phyloP scores from a whole-genome alignment of 2,797 vertebrate genomes.

The Pogonophryne albipinna region DNA sequence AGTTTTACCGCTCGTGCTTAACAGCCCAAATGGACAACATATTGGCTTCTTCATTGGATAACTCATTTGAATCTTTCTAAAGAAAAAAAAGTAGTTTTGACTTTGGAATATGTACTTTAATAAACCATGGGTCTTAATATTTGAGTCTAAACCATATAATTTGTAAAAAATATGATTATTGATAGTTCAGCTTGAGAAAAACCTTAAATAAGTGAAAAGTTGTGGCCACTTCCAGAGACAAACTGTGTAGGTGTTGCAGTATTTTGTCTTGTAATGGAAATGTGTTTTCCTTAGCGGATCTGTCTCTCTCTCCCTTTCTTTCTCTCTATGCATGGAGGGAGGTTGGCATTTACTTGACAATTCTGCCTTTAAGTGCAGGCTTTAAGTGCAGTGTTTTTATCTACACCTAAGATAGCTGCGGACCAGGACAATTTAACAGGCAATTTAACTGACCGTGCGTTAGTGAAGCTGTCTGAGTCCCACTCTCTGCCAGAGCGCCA shows the following conservation, averaged over 20 bases:
- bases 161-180: conserved; percentile 4
- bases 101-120: not conserved
- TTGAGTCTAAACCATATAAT: not conserved
- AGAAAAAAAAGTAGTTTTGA: not conserved
- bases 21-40: conserved; percentile 13
- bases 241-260: conserved; percentile 19
- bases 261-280: conserved; percentile 63
- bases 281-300: conserved; percentile 58
- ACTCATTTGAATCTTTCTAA: not conserved
- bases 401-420: conserved; percentile 84
- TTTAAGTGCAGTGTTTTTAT: conserved; percentile 86
- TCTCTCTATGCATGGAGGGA: conserved; percentile 64
- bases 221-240: conserved; percentile 26
- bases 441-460: conserved; percentile 86
- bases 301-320: conserved; percentile 46
- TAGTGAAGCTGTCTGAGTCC: conserved; percentile 84
- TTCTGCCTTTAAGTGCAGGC: conserved; percentile 81
- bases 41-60: not conserved
- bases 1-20: conserved; percentile 58
- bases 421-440: conserved; percentile 86
- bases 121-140: not conserved
- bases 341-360: conserved; percentile 83
- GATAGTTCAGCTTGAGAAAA: conserved; percentile 22
- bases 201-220: conserved; percentile 11
- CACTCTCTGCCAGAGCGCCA: conserved; percentile 79